Evolutionary conservation across 1,140 invertebrate genomes (phyloP).

Genomic region (Chrysomallon squamiferum): DNA sequence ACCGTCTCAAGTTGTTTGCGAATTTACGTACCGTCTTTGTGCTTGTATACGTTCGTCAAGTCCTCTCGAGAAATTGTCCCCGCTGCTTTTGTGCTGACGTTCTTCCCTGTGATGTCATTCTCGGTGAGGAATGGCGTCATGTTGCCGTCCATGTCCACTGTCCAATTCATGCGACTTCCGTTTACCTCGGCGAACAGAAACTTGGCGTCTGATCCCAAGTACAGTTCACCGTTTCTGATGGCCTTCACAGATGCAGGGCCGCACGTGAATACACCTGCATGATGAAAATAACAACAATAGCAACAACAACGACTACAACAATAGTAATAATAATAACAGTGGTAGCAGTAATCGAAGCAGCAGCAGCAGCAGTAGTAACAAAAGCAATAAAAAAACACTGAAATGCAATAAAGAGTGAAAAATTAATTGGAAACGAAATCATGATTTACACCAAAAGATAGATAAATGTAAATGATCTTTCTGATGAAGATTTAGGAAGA

Average conservation of each 20-base stretch:
- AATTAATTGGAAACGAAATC: too few relatives aligned
- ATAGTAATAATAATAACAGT: too few relatives aligned
- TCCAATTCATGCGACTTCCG: slow-evolving; percentile 44
- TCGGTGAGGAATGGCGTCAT: slow-evolving; percentile 45
- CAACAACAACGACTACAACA: too few relatives aligned
- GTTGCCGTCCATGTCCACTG: slow-evolving; percentile 48
- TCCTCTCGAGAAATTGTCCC: slow-evolving; percentile 52
- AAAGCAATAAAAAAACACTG: neutral
- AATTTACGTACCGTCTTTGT: slow-evolving; percentile 49
- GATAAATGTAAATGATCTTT: too few relatives aligned
- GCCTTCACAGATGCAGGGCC: slow-evolving; percentile 79
- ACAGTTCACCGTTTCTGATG: slow-evolving; percentile 82
- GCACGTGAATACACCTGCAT: slow-evolving; percentile 73
- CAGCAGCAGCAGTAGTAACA: too few relatives aligned
- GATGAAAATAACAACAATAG: slow-evolving; percentile 1
- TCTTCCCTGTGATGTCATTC: slow-evolving; percentile 37
- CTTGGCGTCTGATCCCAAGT: slow-evolving; percentile 79
- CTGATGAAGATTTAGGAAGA: too few relatives aligned
- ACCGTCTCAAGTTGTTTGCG: too few relatives aligned
- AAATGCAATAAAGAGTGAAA: neutral
- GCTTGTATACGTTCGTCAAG: slow-evolving; percentile 48
- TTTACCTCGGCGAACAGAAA: slow-evolving; percentile 83
- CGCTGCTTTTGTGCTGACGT: slow-evolving; percentile 54
- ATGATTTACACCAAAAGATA: too few relatives aligned
- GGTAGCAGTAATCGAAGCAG: too few relatives aligned